These are phyloP conservation scores for Macrostomum lignano DNA, from an alignment of 1,140 invertebrate species.

Conservation along the genomic window DNA sequence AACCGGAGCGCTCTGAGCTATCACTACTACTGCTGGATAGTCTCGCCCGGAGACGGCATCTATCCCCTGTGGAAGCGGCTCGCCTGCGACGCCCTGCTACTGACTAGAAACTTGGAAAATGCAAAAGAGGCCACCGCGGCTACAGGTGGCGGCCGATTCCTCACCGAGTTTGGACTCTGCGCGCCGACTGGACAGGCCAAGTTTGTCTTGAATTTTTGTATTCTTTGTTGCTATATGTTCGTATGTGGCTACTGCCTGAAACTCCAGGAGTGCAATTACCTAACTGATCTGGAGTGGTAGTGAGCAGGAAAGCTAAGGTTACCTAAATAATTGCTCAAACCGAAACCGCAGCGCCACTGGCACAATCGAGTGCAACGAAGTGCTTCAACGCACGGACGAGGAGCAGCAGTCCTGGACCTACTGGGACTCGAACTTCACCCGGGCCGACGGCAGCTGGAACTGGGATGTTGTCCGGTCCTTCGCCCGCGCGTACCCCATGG, in stretches of 20 bases:
- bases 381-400: constrained; percentile 10
- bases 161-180: constrained; percentile 14
- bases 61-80: constrained; percentile 7
- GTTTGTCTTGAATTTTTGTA: no score
- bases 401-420: constrained; percentile 13
- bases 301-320: no score
- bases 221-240: no score
- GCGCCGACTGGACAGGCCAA: constrained; percentile 8
- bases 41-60: background rate
- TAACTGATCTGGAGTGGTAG: no score
- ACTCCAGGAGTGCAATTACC: no score
- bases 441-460: no score
- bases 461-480: no score
- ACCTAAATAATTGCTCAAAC: no score
- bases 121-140: constrained; percentile 6
- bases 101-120: constrained; percentile 5
- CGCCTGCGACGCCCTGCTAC: constrained; percentile 10
- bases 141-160: constrained; percentile 10
- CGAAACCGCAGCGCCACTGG: no score
- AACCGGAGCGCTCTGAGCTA: constrained; percentile 10
- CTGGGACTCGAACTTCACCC: constrained; percentile 13
- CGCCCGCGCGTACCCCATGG: no score
- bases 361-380: constrained; percentile 10
- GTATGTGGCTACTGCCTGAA: no score
- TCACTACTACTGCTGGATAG: constrained; percentile 13